Percentiles rank a stretch among this genome's conserved stretches.
Evolutionary conservation across 2,797 vertebrate genomes (phyloP).

Genomic region (Podarcis lilfordi): DNA sequence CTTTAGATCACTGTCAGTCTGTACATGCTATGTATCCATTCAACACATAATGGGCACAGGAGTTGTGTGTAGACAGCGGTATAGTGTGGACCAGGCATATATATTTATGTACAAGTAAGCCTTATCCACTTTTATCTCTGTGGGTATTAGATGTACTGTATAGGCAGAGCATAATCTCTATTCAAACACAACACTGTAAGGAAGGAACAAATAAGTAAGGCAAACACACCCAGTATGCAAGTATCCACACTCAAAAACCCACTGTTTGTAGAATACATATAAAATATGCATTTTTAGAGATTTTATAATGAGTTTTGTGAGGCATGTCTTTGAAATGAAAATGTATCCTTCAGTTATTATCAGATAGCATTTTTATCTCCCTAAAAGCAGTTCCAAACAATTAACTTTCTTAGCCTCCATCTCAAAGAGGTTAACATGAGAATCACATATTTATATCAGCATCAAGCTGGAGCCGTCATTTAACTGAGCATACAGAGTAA

Average conservation of each 20-base stretch:
- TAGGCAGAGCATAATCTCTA: background rate
- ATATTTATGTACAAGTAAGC: background rate
- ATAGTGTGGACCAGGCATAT: background rate
- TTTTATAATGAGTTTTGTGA: background rate
- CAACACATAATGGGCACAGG: background rate
- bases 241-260: background rate
- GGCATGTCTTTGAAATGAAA: background rate
- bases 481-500: constrained; percentile 18
- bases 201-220: background rate
- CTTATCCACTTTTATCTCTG: background rate
- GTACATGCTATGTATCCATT: background rate
- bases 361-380: background rate
- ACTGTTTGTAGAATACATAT: background rate
- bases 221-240: background rate
- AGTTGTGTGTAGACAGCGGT: background rate
- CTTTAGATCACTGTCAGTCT: background rate
- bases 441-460: background rate
- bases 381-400: background rate
- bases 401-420: background rate
- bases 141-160: background rate
- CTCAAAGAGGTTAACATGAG: background rate
- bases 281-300: background rate
- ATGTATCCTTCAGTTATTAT: background rate
- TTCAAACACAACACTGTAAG: background rate
- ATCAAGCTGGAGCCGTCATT: accelerated